phyloP scores from a whole-genome alignment of 23 tunicate genomes.

The Trididemnum clinides region DNA sequence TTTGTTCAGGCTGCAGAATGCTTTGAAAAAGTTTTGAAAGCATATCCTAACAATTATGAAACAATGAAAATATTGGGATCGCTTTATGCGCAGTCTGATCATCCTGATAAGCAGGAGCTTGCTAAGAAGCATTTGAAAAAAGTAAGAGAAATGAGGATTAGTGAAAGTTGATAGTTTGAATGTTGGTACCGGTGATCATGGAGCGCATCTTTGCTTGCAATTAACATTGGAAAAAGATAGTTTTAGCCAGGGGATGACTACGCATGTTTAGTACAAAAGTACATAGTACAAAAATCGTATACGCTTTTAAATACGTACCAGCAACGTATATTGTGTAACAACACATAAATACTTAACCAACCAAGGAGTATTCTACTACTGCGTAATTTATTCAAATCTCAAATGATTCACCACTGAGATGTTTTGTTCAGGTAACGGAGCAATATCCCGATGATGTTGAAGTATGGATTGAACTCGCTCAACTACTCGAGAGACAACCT shows the following conservation, averaged over 20 bases:
- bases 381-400: not conserved
- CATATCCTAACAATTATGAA: conserved; percentile 95
- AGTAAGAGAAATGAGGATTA: conserved; percentile 4
- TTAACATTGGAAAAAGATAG: not conserved
- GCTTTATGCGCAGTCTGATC: conserved; percentile 88
- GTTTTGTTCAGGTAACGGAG: conserved; percentile 68
- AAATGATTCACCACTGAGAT: too few species aligned
- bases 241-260: not conserved
- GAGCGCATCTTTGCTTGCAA: not conserved
- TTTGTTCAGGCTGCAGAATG: conserved; percentile 78
- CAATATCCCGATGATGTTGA: conserved; percentile 94
- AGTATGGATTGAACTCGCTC: conserved; percentile 96
- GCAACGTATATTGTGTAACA: too few species aligned
- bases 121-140: conserved; percentile 89
- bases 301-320: too few species aligned
- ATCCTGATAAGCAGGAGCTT: conserved; percentile 83
- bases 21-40: conserved; percentile 95
- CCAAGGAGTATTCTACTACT: too few species aligned
- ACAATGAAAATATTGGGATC: conserved; percentile 96
- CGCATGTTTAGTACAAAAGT: not conserved
- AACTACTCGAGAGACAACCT: conserved; percentile 81
- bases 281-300: too few species aligned
- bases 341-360: too few species aligned
- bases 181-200: not conserved
- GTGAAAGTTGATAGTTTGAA: not conserved